Evolutionary conservation across 2,113 vertebrate genomes (phyloP).

Genomic region (Crotophaga sulcirostris): DNA sequence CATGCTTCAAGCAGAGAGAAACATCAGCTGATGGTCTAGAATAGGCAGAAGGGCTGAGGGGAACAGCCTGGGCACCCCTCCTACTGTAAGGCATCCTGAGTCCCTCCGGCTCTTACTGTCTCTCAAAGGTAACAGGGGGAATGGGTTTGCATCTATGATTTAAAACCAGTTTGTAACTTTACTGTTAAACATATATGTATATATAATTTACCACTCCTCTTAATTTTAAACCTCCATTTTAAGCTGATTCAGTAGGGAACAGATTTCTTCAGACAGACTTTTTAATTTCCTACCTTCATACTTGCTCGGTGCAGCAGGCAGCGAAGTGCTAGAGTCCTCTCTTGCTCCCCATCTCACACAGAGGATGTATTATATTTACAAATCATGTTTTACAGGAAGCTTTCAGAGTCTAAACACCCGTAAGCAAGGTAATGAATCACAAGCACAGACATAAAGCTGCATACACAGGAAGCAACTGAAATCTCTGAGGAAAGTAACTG

Average conservation of each 20-base stretch:
- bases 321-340: not conserved
- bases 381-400: not conserved
- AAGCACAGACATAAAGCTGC: not conserved
- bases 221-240: not conserved
- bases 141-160: not conserved
- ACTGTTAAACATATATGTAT: not conserved
- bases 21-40: fast-evolving
- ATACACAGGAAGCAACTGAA: not conserved
- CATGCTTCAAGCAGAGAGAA: not conserved
- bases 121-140: not conserved
- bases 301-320: not conserved
- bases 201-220: not conserved
- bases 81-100: not conserved
- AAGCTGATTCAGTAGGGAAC: not conserved
- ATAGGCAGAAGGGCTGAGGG: not conserved
- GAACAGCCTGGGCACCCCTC: not conserved
- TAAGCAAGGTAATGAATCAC: slow-evolving; percentile 44
- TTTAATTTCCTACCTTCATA: not conserved
- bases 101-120: fast-evolving
- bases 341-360: not conserved
- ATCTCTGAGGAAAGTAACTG: not conserved
- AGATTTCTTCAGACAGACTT: not conserved
- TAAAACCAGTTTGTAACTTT: not conserved
- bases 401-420: not conserved
- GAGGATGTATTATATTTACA: slow-evolving; percentile 34